A percentile compares a stretch with the other conserved stretches of the same genome.
Evolutionary conservation across 2,888 invertebrate species (phyloP).

Genomic region (Zygaena filipendulae): DNA sequence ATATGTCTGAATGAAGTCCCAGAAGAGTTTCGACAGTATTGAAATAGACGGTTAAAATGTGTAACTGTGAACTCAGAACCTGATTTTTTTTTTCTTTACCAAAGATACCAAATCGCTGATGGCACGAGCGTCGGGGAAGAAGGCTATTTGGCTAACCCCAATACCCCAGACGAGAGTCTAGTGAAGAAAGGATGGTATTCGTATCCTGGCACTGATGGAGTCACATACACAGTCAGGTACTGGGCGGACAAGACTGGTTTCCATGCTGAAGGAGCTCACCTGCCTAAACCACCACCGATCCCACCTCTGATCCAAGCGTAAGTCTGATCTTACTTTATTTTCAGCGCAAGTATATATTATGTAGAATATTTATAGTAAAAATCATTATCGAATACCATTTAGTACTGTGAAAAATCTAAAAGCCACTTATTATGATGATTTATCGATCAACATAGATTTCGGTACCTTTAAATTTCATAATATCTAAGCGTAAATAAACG

Average conservation of each 20-base stretch:
- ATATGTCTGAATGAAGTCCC: too few relatives aligned
- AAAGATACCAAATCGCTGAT: slow-evolving; percentile 51
- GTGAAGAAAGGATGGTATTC: slow-evolving; percentile 64
- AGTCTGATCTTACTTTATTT: too few relatives aligned
- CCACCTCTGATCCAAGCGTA: slow-evolving; percentile 49
- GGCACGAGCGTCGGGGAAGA: slow-evolving; percentile 56
- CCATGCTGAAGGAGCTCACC: slow-evolving; percentile 54
- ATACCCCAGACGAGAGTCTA: slow-evolving; percentile 39
- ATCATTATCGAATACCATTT: too few relatives aligned
- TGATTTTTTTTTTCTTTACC: slow-evolving; percentile 2
- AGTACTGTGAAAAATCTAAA: too few relatives aligned
- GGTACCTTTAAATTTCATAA: too few relatives aligned
- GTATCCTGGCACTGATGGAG: slow-evolving; percentile 45
- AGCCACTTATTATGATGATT: too few relatives aligned
- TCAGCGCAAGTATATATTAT: too few relatives aligned
- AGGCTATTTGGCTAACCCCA: slow-evolving; percentile 45
- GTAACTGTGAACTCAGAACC: slow-evolving; percentile 1
- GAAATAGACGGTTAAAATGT: too few relatives aligned
- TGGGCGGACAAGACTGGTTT: slow-evolving; percentile 58
- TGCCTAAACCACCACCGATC: slow-evolving; percentile 51
- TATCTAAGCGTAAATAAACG: too few relatives aligned
- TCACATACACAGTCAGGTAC: slow-evolving; percentile 50
- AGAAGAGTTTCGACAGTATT: too few relatives aligned
- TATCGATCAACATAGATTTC: too few relatives aligned
- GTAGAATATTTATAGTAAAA: too few relatives aligned